Conservation (phyloP, 2,113 vertebrate genomes). For the Brachyhypopomus occidentalis region DNA sequence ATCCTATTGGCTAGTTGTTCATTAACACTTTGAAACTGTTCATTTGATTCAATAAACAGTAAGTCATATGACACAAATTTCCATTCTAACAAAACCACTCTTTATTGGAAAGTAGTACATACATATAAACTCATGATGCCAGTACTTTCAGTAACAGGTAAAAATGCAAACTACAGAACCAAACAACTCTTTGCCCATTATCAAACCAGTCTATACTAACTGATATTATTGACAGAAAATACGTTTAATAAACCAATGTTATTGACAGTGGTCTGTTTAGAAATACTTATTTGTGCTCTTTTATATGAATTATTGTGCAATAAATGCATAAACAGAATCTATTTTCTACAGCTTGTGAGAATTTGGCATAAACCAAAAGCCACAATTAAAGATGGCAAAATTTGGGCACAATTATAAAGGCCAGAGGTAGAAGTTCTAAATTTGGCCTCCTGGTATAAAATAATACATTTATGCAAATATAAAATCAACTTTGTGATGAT, state of each 20-base stretch:
- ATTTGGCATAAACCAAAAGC: too few relatives aligned
- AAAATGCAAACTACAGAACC: neutral
- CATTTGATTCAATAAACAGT: neutral
- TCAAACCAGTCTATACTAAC: neutral
- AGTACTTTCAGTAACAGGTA: conserved; percentile 7
- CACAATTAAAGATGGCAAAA: neutral
- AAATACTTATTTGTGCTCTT: too few relatives aligned
- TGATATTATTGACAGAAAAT: too few relatives aligned
- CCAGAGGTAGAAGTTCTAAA: conserved; percentile 44
- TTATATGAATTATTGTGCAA: too few relatives aligned
- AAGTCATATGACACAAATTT: neutral
- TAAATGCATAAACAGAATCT: too few relatives aligned
- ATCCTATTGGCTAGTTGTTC: too few relatives aligned
- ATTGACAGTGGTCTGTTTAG: too few relatives aligned
- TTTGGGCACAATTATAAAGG: conserved; percentile 31
- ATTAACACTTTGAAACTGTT: too few relatives aligned
- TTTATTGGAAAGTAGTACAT: conserved; percentile 6
- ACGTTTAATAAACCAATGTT: too few relatives aligned
- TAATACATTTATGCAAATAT: conserved; percentile 31
- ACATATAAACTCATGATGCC: neutral
- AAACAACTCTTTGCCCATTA: neutral
- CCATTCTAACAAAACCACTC: neutral
- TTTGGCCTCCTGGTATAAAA: conserved; percentile 29
- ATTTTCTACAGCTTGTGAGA: neutral
- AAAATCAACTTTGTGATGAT: conserved; percentile 15